Evolutionary conservation across 2,797 vertebrate species (phyloP), one percentile per base, ranked within the genome.

Genomic region (Microctenopoma stevenorrisi): DNA sequence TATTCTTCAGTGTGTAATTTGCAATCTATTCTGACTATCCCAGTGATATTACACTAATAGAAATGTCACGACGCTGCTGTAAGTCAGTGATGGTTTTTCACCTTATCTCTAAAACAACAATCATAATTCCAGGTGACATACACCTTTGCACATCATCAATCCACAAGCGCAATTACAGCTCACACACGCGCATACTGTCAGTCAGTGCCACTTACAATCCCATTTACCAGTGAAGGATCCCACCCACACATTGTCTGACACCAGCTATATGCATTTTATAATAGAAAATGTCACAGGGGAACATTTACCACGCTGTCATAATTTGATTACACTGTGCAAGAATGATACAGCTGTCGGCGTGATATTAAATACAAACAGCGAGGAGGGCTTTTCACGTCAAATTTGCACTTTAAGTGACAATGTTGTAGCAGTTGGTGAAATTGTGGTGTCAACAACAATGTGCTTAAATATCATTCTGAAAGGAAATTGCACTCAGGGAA

Each of bases 231-330:
- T 28, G 75, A 84, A 70, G 58, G 78, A 85, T 72, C 53, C 74
- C 86, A 74, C 78, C 86, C 87, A 84, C 86, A 76, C 89, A 80
- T 78, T 83, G 86, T 84, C 72, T 90, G 91, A 92, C 86, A 79
- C 50, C 3, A 61, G 76, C 54, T 71, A 73, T 87, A 84, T 86
- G 77, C 86, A 77, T 90, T 91, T 90, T 89, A 81, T 93, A 92
- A 91, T 91, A 83, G 85, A 71, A 91, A 85, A 90, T 90, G 89
- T 92, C 90, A 91, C 76, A 25, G 78, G 87, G 86, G 85, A 86
- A 90, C 86, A 85, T 90, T 90, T 90, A 81, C 89, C 79, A 78
- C 76, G 72, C 72, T 89, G 81, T 84, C 88, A 91, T 92, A 86
- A 91, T 92, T 89, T 93, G 87, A 93, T 91, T 91, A 90, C 86